phyloP scores from a whole-genome alignment of 2,888 invertebrate species.

The Epinotia bilunana region DNA sequence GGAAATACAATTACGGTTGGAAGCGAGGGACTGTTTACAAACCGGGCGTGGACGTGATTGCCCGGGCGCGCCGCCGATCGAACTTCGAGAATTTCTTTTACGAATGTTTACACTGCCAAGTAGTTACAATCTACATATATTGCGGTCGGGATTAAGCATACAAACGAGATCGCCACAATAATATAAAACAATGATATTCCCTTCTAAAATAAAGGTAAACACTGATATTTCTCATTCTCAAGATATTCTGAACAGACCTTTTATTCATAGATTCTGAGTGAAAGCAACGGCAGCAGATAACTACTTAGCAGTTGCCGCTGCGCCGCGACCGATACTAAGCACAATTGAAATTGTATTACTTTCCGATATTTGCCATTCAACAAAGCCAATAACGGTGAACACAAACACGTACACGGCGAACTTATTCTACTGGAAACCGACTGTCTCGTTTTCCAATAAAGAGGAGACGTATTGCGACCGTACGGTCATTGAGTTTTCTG shows the following conservation, averaged over 20 bases:
- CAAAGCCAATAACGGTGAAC: constrained; percentile 71
- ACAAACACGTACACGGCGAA: constrained; percentile 70
- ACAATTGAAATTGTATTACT: constrained; percentile 53
- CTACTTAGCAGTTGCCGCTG: constrained; percentile 36
- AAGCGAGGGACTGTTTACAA: constrained; percentile 73
- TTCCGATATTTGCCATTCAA: constrained; percentile 66
- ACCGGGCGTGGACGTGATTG: constrained; percentile 66
- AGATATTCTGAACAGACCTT: not conserved
- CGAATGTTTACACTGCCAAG: constrained; percentile 59
- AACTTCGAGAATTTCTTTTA: constrained; percentile 58
- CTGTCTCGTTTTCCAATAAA: constrained; percentile 81
- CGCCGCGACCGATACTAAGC: constrained; percentile 32
- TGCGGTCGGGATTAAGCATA: constrained; percentile 50
- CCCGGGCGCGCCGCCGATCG: constrained; percentile 52
- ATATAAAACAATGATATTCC: not conserved
- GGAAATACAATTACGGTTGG: constrained; percentile 70
- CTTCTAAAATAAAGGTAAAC: not conserved
- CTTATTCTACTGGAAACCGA: constrained; percentile 73
- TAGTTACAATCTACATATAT: constrained; percentile 60
- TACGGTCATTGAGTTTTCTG: constrained; percentile 78
- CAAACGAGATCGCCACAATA: not conserved
- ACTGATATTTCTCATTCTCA: not conserved
- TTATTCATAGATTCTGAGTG: constrained; percentile 13
- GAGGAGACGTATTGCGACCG: constrained; percentile 76
- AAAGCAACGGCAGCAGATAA: constrained; percentile 34